Evolutionary conservation across 2,113 vertebrate genomes (phyloP), one percentile per base, ranked within the genome.

Genomic region (Paralichthys olivaceus): DNA sequence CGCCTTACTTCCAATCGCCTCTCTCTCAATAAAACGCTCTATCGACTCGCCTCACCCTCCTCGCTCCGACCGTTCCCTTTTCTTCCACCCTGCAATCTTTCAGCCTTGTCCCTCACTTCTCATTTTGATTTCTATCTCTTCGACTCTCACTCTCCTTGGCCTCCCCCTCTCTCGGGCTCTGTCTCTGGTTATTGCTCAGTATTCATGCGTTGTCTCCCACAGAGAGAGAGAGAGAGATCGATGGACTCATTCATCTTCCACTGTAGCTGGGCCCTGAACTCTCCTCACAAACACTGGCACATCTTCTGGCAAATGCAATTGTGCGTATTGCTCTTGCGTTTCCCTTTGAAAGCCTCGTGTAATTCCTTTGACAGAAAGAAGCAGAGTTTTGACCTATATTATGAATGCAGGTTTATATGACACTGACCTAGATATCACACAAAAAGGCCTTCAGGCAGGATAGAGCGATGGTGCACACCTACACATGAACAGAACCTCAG

Each of bases 171-270:
- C 11, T 40, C 45, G 56, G 19, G 9, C 22, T 70, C 59, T 75
- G 62, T 51, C 32, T 61, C 34, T 62, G 84, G 29, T 87, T 80
- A 45, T 69, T 66, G 67, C 81, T 91, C 72, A 82, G 89, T 86
- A 86, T 91, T 91, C 53, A 76, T 75, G 75, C 17, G 22, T 62
- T 29, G 82, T 81, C 60, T 79, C 75, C 69, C 69, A 51, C 34
- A 70, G 68, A 60, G 72, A 57, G 49, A 62, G 75, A 70, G 68
- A 60, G 72, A 57, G 49, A 62, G 75, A 93, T 88, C 59, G 14
- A 91, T 91, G 73, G 61, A 69, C 68, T 70, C 80, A 84, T 89
- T 90, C 78, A 89, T 88, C 81, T 66, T 45, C 23, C 64, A 65
- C 79, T 72, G 78, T 76, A 72, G 80, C 75, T 76, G 28, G 49